A percentile compares a stretch with the other conserved stretches of the same genome.
These are phyloP conservation scores for Crotalus horridus DNA, from an alignment of 2,113 vertebrate species.

Conservation along the genomic window DNA sequence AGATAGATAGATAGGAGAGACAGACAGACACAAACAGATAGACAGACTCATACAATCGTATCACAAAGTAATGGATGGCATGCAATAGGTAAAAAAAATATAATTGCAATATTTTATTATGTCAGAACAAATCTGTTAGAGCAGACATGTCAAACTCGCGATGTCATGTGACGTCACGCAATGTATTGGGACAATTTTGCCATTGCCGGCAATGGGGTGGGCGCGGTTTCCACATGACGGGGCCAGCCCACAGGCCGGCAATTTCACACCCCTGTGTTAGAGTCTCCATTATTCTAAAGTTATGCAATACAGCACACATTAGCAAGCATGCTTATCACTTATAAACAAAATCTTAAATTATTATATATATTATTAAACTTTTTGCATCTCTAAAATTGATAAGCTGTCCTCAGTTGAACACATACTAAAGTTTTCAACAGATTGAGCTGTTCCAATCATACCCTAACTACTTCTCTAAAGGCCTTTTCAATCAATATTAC, in stretches of 20 bases:
- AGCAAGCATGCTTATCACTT: neutral
- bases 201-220: no score
- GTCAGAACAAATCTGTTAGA: neutral
- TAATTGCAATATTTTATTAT: neutral
- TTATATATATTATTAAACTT: neutral
- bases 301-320: neutral
- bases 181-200: no score
- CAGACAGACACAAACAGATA: neutral
- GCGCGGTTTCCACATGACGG: no score
- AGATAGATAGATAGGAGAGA: neutral
- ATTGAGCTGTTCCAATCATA: constrained; percentile 9
- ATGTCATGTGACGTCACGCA: no score
- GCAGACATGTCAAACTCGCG: no score
- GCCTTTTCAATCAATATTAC: neutral
- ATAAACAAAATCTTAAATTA: neutral
- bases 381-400: neutral
- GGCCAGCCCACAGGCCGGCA: no score
- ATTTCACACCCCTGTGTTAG: no score
- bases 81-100: neutral
- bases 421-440: constrained; percentile 21
- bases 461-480: constrained; percentile 19
- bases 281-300: neutral
- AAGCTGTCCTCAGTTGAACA: neutral
- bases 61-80: neutral
- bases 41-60: neutral